Evolutionary conservation across 2,113 vertebrate genomes (phyloP), one percentile per base, ranked within the genome.

Genomic region (Aphyosemion australe): DNA sequence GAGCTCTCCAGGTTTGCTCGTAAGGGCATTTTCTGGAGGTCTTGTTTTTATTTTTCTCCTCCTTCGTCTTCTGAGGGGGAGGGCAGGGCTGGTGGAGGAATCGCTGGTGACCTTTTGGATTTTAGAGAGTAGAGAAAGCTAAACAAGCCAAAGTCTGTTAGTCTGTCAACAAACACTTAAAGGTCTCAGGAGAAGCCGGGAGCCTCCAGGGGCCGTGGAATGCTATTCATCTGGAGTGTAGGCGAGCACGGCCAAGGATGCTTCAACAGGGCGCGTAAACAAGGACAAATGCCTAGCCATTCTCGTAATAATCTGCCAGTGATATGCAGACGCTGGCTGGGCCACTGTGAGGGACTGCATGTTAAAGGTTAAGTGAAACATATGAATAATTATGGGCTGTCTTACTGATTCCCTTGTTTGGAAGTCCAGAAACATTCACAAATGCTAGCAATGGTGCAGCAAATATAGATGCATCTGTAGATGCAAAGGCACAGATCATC

Each of bases 131-230:
- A 77, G 83, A 83, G 82, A 83, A 83, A 81, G 74, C 84, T 80
- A 86, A 88, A 89, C 89, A 89, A 93, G 86, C 84, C 76, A 82
- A 86, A 89, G 80, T 84, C 81, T 89, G 88, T 89, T 85, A 80
- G 79, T 87, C 88, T 89, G 88, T 89, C 90, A 89, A 87, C 88
- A 90, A 92, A 92, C 91, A 87, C 87, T 87, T 85, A 88, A 90
- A 85, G 88, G 88, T 90, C 82, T 84, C 86, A 78, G 87, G 87
- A 90, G 79, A 86, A 85, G 83, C 74, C 69, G 73, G 84, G 74
- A 81, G 76, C 79, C 88, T 81, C 79, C 68, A 48, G 78, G 82
- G 84, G 79, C 64, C 34, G 32, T 60, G 72, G 76, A 78, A 77
- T 65, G 80, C 82, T 85, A 83, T 89, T 90, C 87, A 89, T 84